Conservation (phyloP, 2,797 vertebrate genomes). For the Mormyrops attenuatus region DNA sequence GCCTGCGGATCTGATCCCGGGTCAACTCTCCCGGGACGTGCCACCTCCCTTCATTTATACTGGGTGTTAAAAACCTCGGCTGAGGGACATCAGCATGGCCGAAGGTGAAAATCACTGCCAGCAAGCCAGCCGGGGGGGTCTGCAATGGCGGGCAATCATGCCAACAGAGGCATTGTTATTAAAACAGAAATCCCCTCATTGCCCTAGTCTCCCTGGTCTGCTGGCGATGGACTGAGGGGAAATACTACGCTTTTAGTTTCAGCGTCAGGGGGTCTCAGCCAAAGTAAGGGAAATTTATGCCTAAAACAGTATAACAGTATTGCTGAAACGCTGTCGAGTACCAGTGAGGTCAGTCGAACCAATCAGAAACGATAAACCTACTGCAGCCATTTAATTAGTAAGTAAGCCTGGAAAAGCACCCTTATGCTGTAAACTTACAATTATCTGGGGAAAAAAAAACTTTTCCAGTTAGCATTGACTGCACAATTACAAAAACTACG, state of each 20-base stretch:
- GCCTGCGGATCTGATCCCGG: not conserved
- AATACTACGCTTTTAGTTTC: not conserved
- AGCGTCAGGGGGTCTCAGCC: not conserved
- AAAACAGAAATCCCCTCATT: not conserved
- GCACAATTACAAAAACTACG: not conserved
- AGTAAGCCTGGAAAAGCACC: not conserved
- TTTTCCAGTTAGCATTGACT: not conserved
- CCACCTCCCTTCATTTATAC: not conserved
- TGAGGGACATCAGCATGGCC: not conserved
- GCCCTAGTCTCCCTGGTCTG: not conserved
- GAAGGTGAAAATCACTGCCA: not conserved
- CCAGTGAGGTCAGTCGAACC: not conserved
- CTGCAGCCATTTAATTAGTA: not conserved
- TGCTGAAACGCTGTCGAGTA: not conserved
- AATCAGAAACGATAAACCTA: not conserved
- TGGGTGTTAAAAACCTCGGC: not conserved
- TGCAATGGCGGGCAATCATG: not conserved
- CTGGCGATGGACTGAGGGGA: not conserved
- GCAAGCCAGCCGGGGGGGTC: not conserved
- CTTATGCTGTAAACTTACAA: not conserved
- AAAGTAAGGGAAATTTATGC: not conserved
- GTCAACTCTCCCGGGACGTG: not conserved
- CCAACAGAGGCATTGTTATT: not conserved
- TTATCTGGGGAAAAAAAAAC: not conserved
- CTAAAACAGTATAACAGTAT: not conserved